Base-by-base conservation (phyloP, 2,797 vertebrate species). In the Strix occidentalis region DNA sequence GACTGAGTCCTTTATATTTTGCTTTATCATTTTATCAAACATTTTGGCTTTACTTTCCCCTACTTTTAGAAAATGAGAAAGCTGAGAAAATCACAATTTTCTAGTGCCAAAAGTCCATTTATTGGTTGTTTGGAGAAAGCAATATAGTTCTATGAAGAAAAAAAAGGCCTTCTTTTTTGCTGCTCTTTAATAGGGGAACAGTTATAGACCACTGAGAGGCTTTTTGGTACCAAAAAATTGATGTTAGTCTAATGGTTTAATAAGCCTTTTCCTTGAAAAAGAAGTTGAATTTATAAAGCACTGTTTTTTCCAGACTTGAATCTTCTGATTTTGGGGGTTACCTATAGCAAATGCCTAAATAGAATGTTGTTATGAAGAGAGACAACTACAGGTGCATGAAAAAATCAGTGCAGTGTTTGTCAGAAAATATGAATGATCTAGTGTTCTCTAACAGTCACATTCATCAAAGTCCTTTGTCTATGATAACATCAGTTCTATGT, bases 381-480 rank as follows among this genome's bases (percentile, higher is more conserved):
- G 56, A 53, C 18, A 37, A 31, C 61, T 91, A 85, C 35, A 90
- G 68, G 69, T 92, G 56, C 70, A 61, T 66, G 39, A 45, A 90
- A 88, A 79, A 90, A 64, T 64, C 31, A 48, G 46, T 51, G 28
- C 64, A 24, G 29, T 54, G 20, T 87, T 93, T 85, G 33, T 84
- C 65, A 94, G 54, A 81, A 96, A 68, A 93, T 56, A 75, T 12
- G 29, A 80, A 58, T 87, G 56, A 56, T 90, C 19, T 84, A 68
- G 18, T 0, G 0, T 92, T 93, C 63, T 82, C 35, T 64, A 87
- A 33, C 25, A 80, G 78, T 84, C 39, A 21, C 33, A 58, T 87
- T 94, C 82, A 91, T 96, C 84, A 86, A 75, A 94, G 48, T 26
- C 54, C 65, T 96, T 95, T 97, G 76, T 95, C 51, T 92, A 19